These are phyloP conservation scores for Oophaga sylvatica DNA, from an alignment of 2,797 vertebrate species.

Conservation along the genomic window DNA sequence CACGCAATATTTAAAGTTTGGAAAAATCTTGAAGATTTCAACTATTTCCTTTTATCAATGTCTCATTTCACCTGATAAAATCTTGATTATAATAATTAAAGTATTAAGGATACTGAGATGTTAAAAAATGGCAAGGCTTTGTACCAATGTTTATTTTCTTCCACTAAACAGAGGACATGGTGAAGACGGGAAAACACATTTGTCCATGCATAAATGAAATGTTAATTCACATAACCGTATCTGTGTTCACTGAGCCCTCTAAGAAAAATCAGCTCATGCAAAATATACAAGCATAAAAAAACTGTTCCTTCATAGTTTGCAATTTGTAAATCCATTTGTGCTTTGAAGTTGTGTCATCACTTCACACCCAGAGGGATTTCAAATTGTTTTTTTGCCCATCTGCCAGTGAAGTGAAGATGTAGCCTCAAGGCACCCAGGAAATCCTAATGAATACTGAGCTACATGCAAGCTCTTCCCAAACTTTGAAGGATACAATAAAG, in stretches of 20 bases:
- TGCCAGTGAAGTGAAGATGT: conserved; percentile 25
- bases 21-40: too few relatives aligned
- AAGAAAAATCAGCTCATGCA: conserved; percentile 22
- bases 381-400: conserved; percentile 34
- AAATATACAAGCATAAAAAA: conserved; percentile 23
- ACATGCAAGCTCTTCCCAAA: conserved; percentile 31
- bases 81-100: too few relatives aligned
- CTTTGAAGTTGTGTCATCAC: conserved; percentile 12
- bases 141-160: neutral
- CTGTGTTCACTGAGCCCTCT: neutral
- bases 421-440: conserved; percentile 29
- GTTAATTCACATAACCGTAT: conserved; percentile 21
- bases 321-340: conserved; percentile 46
- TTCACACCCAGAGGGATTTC: conserved; percentile 21
- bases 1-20: too few relatives aligned
- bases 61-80: too few relatives aligned
- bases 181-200: neutral
- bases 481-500: conserved; percentile 43
- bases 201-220: conserved; percentile 2
- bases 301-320: conserved; percentile 20
- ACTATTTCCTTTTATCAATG: too few relatives aligned
- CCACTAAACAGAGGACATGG: neutral
- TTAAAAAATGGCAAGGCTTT: too few relatives aligned
- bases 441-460: conserved; percentile 40
- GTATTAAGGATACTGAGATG: too few relatives aligned